Percentiles rank a stretch among this genome's conserved stretches.
phyloP scores from a whole-genome alignment of 35 echinoderm and acorn worm species.

The Apostichopus japonicus region DNA sequence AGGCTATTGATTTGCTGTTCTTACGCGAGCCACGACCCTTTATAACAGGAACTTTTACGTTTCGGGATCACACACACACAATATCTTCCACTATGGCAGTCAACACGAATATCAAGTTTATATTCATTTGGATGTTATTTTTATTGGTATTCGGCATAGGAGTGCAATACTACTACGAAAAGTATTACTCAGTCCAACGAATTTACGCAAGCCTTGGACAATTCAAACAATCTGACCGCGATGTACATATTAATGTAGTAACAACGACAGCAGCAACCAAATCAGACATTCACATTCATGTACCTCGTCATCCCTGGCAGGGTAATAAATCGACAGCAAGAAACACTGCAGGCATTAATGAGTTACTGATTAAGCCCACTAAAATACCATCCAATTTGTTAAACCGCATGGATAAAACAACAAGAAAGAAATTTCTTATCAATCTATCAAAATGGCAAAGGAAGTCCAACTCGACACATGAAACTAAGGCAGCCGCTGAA shows the following conservation, averaged over 20 bases:
- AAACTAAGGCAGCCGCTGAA: not conserved
- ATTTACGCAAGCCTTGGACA: not conserved
- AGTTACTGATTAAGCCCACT: not conserved
- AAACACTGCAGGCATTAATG: not conserved
- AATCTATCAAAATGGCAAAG: slow-evolving; percentile 3
- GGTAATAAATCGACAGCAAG: not conserved
- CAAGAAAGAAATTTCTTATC: not conserved
- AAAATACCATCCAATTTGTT: not conserved
- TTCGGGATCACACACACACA: too few species aligned
- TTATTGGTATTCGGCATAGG: not conserved
- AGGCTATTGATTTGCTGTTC: too few species aligned
- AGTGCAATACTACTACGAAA: not conserved
- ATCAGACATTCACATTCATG: not conserved
- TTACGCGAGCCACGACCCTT: too few species aligned
- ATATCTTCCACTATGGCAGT: not conserved
- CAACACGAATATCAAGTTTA: slow-evolving; percentile 5
- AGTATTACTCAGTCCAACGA: not conserved
- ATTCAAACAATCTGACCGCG: not conserved
- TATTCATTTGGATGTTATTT: not conserved
- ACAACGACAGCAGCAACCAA: not conserved
- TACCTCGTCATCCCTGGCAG: too few species aligned
- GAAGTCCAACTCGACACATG: not conserved
- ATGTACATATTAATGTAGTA: not conserved
- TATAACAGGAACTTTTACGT: too few species aligned
- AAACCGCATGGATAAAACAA: not conserved